These are phyloP conservation scores for Microplitis demolitor DNA, from an alignment of 1,140 invertebrate genomes.

Conservation along the genomic window DNA sequence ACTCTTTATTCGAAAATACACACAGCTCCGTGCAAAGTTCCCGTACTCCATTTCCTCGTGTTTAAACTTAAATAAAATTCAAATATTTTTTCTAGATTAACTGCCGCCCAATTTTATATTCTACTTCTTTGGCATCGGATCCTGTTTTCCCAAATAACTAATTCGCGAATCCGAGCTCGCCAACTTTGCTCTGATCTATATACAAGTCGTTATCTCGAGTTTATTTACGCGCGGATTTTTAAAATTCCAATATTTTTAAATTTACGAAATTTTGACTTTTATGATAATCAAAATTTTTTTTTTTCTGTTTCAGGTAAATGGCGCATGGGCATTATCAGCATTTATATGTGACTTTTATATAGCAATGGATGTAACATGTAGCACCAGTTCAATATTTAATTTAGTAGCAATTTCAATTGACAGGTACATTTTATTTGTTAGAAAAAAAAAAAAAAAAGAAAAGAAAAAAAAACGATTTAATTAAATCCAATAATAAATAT, in stretches of 20 bases:
- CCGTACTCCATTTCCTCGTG: too few species aligned
- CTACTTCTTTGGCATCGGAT: too few species aligned
- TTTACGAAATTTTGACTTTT: background rate
- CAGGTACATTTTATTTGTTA: constrained; percentile 70
- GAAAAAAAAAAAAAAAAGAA: background rate
- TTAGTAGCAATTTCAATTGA: constrained; percentile 98
- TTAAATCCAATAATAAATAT: constrained; percentile 26
- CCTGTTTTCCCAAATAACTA: too few species aligned
- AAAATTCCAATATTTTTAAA: background rate
- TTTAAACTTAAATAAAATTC: too few species aligned
- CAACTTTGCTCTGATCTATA: too few species aligned
- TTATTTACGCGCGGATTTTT: too few species aligned
- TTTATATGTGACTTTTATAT: constrained; percentile 98
- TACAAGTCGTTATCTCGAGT: too few species aligned
- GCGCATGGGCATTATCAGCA: constrained; percentile 84
- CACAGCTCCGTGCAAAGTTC: too few species aligned
- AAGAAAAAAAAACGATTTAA: constrained; percentile 2
- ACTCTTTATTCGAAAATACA: too few species aligned
- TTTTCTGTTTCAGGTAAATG: constrained; percentile 74
- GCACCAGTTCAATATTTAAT: constrained; percentile 98
- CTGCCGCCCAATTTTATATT: too few species aligned
- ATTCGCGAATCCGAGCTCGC: too few species aligned
- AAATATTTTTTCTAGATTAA: too few species aligned
- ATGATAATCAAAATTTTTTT: background rate
- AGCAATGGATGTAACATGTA: constrained; percentile 97